Evolutionary conservation across 2,888 invertebrate genomes (phyloP).

Genomic region (Chironomus riparius): DNA sequence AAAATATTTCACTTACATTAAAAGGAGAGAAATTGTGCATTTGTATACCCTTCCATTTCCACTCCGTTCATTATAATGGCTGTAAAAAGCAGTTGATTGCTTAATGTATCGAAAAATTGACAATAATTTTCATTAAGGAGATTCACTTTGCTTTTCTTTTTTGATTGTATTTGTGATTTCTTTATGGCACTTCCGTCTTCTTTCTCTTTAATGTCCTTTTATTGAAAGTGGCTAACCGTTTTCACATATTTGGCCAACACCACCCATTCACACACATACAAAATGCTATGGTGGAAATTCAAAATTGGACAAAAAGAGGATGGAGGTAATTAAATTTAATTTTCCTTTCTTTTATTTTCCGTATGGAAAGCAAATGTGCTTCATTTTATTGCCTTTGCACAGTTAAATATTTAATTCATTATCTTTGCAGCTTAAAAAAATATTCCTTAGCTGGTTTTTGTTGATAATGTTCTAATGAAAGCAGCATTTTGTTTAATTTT

Average conservation of each 20-base stretch:
- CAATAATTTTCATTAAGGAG: constrained; percentile 25
- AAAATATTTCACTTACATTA: background rate
- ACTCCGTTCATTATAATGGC: background rate
- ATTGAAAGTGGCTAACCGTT: background rate
- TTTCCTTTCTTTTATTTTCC: background rate
- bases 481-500: too few species aligned
- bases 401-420: constrained; percentile 24
- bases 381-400: background rate
- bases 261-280: background rate
- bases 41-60: background rate
- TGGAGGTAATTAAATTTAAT: constrained; percentile 23
- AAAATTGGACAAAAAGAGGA: background rate
- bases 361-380: background rate
- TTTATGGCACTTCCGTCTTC: background rate
- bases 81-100: constrained; percentile 22
- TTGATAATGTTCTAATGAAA: too few species aligned
- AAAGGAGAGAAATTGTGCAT: background rate
- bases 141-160: background rate
- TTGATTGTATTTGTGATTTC: background rate
- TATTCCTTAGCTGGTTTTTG: too few species aligned
- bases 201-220: background rate
- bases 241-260: background rate
- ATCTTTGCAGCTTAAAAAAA: background rate
- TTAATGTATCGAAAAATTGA: constrained; percentile 26
- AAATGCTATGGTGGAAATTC: background rate